These are phyloP conservation scores for Agyllia agylla DNA, from an alignment of 2,888 invertebrate genomes.

Conservation along the genomic window DNA sequence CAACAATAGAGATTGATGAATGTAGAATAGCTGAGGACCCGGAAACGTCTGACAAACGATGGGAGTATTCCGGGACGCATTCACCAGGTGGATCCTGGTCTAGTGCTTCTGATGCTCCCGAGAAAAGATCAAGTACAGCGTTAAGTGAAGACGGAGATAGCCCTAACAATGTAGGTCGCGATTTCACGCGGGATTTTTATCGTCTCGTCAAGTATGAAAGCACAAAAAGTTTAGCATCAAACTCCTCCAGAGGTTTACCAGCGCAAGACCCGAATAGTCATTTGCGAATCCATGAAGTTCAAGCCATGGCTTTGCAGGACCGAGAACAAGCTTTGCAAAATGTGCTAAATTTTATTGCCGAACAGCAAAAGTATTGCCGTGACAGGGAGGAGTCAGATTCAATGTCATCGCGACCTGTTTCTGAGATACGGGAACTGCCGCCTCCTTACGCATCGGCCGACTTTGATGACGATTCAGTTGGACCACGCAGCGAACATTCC, in stretches of 20 bases:
- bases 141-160: constrained; percentile 94
- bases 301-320: constrained; percentile 89
- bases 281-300: constrained; percentile 87
- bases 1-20: constrained; percentile 93
- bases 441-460: constrained; percentile 88
- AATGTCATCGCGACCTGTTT: constrained; percentile 88
- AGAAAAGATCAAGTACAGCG: constrained; percentile 94
- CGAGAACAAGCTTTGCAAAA: constrained; percentile 95
- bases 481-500: constrained; percentile 87
- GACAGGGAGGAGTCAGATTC: constrained; percentile 91
- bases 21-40: constrained; percentile 90
- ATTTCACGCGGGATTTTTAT: constrained; percentile 97
- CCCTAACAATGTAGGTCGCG: constrained; percentile 92
- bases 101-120: constrained; percentile 91
- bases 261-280: constrained; percentile 88
- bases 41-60: constrained; percentile 90
- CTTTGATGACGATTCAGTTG: constrained; percentile 88
- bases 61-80: constrained; percentile 92
- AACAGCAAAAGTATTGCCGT: constrained; percentile 95
- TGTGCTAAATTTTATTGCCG: constrained; percentile 95
- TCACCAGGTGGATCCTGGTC: constrained; percentile 93
- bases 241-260: constrained; percentile 93
- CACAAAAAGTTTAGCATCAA: constrained; percentile 96
- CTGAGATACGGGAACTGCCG: constrained; percentile 91
- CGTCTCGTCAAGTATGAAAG: constrained; percentile 97